Evolutionary conservation across 2,888 invertebrate species (phyloP).

Genomic region (Deilephila porcellus): DNA sequence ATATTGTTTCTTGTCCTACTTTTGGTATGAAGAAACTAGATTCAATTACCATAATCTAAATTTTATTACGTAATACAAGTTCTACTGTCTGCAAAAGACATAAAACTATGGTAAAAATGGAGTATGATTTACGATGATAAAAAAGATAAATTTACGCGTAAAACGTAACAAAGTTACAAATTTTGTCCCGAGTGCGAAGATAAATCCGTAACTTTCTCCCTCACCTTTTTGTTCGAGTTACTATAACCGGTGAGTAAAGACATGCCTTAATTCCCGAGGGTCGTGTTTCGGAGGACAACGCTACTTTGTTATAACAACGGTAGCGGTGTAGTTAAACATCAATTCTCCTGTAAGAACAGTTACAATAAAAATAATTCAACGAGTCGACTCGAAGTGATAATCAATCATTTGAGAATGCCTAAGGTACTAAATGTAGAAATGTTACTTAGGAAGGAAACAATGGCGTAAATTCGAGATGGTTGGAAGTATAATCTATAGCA

Average conservation of each 20-base stretch:
- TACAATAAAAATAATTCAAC: too few relatives aligned
- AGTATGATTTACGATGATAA: constrained; percentile 31
- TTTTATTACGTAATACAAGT: neutral
- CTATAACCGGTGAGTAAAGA: constrained; percentile 25
- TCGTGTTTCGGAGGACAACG: constrained; percentile 35
- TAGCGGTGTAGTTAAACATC: constrained; percentile 49
- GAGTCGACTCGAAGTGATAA: too few relatives aligned
- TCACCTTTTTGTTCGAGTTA: constrained; percentile 38
- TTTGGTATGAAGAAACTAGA: neutral
- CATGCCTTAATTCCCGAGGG: constrained; percentile 37
- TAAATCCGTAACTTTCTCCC: constrained; percentile 36
- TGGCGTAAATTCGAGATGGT: too few relatives aligned
- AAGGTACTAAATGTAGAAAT: too few relatives aligned
- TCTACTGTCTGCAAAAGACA: neutral
- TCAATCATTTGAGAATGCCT: too few relatives aligned
- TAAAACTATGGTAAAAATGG: constrained; percentile 24
- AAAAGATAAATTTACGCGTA: constrained; percentile 38
- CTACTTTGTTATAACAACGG: constrained; percentile 33
- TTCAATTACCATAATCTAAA: neutral
- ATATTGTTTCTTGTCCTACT: neutral
- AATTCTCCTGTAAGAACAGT: neutral
- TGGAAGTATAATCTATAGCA: too few relatives aligned
- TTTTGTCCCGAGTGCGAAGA: constrained; percentile 31
- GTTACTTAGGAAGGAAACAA: too few relatives aligned
- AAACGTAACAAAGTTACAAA: constrained; percentile 33